Percentiles rank a stretch among this genome's conserved stretches.
phyloP scores from a whole-genome alignment of 2,113 vertebrate genomes.

The Dendropsophus ebraccatus region DNA sequence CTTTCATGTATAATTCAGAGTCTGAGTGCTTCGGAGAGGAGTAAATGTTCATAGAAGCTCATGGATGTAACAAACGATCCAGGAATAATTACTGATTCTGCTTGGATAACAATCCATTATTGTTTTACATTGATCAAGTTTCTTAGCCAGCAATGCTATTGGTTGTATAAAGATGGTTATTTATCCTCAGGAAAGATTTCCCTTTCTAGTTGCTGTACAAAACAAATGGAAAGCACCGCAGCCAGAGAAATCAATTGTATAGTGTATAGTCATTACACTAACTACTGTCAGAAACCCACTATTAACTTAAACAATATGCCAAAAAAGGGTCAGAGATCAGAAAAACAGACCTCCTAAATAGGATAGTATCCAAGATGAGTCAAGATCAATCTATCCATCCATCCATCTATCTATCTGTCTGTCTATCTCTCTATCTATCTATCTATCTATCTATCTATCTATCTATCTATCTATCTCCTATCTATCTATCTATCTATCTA shows the following conservation, averaged over 20 bases:
- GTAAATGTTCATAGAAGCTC: neutral
- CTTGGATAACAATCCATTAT: neutral
- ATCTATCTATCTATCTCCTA: too few species aligned
- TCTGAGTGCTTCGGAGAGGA: neutral
- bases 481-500: too few species aligned
- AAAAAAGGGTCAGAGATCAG: too few species aligned
- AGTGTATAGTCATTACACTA: neutral
- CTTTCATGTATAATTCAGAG: neutral
- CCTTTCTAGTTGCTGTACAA: neutral
- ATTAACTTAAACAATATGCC: neutral
- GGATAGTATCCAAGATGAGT: too few species aligned
- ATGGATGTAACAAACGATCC: neutral
- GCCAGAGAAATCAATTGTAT: neutral
- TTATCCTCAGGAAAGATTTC: constrained; percentile 3
- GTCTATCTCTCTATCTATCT: too few species aligned
- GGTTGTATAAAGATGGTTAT: neutral
- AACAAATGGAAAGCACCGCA: neutral
- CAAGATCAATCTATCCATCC: too few species aligned
- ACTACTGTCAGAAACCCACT: neutral
- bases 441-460: too few species aligned
- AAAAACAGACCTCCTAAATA: too few species aligned
- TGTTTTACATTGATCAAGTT: neutral
- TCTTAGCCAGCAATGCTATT: neutral
- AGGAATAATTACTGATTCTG: constrained; percentile 7
- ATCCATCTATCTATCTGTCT: too few species aligned